Conservation (phyloP, 2,113 vertebrate genomes). For the Peromyscus leucopus region DNA sequence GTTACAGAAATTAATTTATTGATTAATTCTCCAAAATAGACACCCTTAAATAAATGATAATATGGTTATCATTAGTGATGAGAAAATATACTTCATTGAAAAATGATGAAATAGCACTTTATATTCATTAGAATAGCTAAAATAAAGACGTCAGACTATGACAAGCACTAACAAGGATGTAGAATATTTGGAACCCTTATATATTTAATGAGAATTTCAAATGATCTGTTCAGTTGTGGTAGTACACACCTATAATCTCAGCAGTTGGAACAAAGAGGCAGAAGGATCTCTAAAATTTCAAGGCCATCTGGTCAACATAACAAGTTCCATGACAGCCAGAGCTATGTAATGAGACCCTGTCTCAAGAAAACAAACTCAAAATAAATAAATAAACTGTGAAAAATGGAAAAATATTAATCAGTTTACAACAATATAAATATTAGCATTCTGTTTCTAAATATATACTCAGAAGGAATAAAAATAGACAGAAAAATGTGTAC, state of each 20-base stretch:
- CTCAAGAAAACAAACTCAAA: background rate
- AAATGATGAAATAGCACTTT: conserved; percentile 24
- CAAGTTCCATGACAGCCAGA: background rate
- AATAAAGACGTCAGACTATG: background rate
- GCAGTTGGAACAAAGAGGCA: no score
- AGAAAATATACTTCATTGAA: conserved; percentile 16
- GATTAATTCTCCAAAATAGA: background rate
- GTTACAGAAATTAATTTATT: background rate
- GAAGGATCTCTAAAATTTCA: background rate
- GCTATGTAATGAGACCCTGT: background rate
- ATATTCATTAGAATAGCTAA: background rate
- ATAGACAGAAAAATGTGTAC: background rate
- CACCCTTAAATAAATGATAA: background rate
- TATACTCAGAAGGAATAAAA: conserved; percentile 27
- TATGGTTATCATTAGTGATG: background rate
- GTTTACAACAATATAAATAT: background rate
- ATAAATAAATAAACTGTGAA: background rate
- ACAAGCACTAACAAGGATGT: background rate
- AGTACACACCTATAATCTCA: background rate
- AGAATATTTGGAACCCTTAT: background rate
- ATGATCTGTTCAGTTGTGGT: background rate
- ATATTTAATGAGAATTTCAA: background rate
- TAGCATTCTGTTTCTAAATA: background rate
- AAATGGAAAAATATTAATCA: background rate
- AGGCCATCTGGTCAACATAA: background rate